Evolutionary conservation across 2,888 invertebrate genomes (phyloP), one percentile per base, ranked within the genome.

Genomic region (Rambutsinella grinnellia): DNA sequence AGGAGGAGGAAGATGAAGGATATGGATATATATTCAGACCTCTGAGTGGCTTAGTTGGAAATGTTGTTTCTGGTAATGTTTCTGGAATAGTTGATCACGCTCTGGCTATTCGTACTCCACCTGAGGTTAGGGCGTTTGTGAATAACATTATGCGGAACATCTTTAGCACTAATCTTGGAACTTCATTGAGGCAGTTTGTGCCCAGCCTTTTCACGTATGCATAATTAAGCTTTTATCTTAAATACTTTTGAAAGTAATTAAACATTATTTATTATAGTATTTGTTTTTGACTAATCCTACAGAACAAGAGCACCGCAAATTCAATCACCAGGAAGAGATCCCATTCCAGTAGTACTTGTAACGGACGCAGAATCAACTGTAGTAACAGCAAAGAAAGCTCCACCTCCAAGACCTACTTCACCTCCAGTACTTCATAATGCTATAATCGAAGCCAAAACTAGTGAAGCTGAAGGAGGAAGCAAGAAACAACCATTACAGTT

Each of bases 21-120:
- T 61, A 66, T 26, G 74, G 53, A 10, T 70, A 76, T 27, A 27
- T 76, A 17, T 76, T 70, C 15, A 46, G 66, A 23, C 70, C 76
- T 13, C 27, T 76, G n/a, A 76, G 70, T 26, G 66, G 36, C 8
- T 51, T 76, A 23, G 46, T 76, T 23, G 65, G 65, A 2, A 69
- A 76, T 44, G 56, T 76, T 17, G 65, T 65, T 1, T 60, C 60
- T 19, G 76, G 76, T 27, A 76, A 76, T 24, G 66, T 76, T 2
- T 60, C 76, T 1, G 76, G 76, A 21, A 76, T 76, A 15, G 70
- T 76, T 0, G 76, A 76, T 24, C 17, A 63, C 19, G 76, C 70
- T 1, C 47, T 76, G 23, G 66, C 60, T 28, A 70, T 76, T 56
- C 51, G 70, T 1, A 66, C 76, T 6, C 76, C 76, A 21, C 76